A percentile compares a stretch with the other conserved stretches of the same genome.
Evolutionary conservation across 2,797 vertebrate species (phyloP).

Genomic region (Pangasius mekongensis): DNA sequence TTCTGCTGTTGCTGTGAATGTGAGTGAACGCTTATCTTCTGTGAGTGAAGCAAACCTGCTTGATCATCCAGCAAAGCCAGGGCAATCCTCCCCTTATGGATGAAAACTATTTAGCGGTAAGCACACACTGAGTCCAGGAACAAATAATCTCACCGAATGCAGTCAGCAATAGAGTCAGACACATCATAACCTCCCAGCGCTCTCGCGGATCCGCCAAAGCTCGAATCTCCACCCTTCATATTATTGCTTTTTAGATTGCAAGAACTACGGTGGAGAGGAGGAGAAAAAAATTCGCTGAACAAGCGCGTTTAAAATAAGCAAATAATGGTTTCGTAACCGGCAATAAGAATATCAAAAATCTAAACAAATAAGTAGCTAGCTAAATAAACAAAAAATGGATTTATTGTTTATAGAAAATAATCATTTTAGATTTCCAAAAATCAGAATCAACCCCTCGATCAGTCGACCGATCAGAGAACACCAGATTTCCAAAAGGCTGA

Average conservation of each 20-base stretch:
- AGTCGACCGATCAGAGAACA: not conserved
- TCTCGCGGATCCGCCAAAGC: not conserved
- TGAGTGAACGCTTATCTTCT: no score
- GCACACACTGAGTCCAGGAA: no score
- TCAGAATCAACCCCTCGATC: no score
- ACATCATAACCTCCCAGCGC: not conserved
- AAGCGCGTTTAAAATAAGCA: not conserved
- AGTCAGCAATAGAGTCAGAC: not conserved
- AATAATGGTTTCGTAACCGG: not conserved
- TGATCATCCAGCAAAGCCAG: no score
- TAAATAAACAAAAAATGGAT: not conserved
- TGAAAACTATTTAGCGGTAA: no score
- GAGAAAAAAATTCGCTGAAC: no score
- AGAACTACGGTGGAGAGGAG: not conserved
- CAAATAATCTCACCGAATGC: not conserved
- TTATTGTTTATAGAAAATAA: not conserved
- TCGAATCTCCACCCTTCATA: not conserved
- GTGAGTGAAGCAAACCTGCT: no score
- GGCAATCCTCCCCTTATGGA: no score
- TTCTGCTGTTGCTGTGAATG: not conserved
- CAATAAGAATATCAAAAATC: not conserved
- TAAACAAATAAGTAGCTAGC: not conserved
- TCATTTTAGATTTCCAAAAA: not conserved
- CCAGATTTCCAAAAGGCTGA: not conserved
- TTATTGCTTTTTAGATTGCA: not conserved